Evolutionary conservation across 2,797 vertebrate species (phyloP).

Genomic region (Acipenser oxyrinchus): DNA sequence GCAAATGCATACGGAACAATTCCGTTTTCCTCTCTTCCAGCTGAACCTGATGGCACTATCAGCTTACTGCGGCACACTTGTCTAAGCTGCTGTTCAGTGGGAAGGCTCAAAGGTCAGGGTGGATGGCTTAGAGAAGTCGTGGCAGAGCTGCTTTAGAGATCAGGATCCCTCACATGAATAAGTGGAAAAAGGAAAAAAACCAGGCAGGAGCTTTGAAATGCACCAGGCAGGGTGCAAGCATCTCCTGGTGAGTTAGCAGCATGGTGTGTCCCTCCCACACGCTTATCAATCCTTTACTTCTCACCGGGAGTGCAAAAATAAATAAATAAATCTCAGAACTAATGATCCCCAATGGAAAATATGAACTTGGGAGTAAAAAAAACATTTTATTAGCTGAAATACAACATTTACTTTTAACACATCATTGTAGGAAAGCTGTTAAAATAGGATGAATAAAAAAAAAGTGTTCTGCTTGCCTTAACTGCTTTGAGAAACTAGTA

Average conservation of each 20-base stretch:
- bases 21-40: constrained; percentile 47
- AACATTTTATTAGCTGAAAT: too few species aligned
- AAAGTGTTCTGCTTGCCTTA: too few species aligned
- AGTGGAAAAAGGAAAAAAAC: constrained; percentile 22
- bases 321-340: too few species aligned
- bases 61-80: constrained; percentile 41
- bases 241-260: constrained; percentile 50
- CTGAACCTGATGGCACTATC: constrained; percentile 38
- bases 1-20: constrained; percentile 50
- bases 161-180: constrained; percentile 35
- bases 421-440: too few species aligned
- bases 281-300: constrained; percentile 54
- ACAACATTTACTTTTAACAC: too few species aligned
- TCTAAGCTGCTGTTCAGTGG: constrained; percentile 39
- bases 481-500: too few species aligned
- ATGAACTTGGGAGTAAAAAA: too few species aligned
- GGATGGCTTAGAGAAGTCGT: constrained; percentile 47
- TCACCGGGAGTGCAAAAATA: constrained; percentile 41
- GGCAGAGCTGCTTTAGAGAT: constrained; percentile 34
- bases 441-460: too few species aligned
- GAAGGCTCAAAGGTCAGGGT: constrained; percentile 54
- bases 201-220: constrained; percentile 44
- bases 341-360: too few species aligned
- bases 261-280: constrained; percentile 57
- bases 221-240: constrained; percentile 51